Evolutionary conservation across 2,888 invertebrate genomes (phyloP), one percentile per base, ranked within the genome.

Genomic region (Pimpla rufipes): DNA sequence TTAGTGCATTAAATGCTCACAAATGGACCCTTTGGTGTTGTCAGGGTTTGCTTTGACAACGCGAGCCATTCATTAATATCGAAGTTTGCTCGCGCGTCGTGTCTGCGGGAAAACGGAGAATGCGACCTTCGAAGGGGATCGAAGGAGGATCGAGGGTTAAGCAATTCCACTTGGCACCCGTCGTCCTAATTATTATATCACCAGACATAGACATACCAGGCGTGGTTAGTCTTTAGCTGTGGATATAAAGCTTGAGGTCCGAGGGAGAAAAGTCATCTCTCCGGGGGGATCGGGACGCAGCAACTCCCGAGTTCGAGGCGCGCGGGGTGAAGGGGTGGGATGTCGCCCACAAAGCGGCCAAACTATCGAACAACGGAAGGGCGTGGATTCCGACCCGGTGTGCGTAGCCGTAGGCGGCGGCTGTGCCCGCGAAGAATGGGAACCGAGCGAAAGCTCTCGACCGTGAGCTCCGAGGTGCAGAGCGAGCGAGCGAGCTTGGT

Each of bases 321-420:
- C 37, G 40, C n/a, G n/a, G n/a, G n/a, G n/a, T n/a, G n/a, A 55
- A 11, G n/a, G 11, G 11, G 40, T 42, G 62, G 52, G 67, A 68
- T 74, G 81, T 81, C 82, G 81, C 80, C 74, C 81, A 80, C 85
- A 86, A 85, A 85, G 84, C 78, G 81, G 79, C 86, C 82, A 83
- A 88, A 87, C 88, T 86, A 87, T 87, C 84, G 88, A 89, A 90
- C 91, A 90, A 86, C 85, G 88, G 88, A 91, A 89, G 89, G 91
- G 91, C 91, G 91, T 91, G 91, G 88, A 87, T 85, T 77, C 79
- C 55, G 74, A 76, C 16, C 57, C 29, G 0, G 29, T 13, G 23
- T n/a, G n/a, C n/a, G 45, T 7, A 45, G n/a, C 45, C 55, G 29
- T 55, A 55, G 13, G 23, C 35, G 57, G 13, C 23, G 21, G 57